phyloP scores from a whole-genome alignment of 1,140 invertebrate genomes.

The Teleogryllus occipitalis region DNA sequence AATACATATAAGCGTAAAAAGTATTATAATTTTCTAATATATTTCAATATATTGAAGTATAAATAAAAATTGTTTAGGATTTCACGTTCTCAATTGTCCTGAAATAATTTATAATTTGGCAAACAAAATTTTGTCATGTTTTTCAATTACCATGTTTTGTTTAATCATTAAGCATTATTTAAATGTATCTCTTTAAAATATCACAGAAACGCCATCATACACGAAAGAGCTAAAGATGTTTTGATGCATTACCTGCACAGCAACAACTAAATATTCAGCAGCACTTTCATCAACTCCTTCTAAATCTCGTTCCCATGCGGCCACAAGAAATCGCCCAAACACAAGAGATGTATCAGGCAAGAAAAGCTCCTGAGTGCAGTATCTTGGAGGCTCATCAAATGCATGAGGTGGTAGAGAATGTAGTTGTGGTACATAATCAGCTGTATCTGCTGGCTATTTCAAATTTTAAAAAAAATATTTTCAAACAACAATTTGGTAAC shows the following conservation, averaged over 20 bases:
- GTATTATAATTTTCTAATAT: too few species aligned
- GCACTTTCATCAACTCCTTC: constrained; percentile 69
- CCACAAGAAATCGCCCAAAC: constrained; percentile 65
- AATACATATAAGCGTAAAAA: too few species aligned
- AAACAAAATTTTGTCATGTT: too few species aligned
- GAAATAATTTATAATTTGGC: too few species aligned
- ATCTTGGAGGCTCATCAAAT: constrained; percentile 42
- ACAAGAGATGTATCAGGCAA: constrained; percentile 69
- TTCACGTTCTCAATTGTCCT: too few species aligned
- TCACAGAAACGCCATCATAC: neutral
- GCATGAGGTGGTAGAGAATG: constrained; percentile 27
- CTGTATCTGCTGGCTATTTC: constrained; percentile 15
- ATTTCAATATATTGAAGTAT: too few species aligned
- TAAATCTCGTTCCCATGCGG: constrained; percentile 73
- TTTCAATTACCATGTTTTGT: neutral
- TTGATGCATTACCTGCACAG: constrained; percentile 46
- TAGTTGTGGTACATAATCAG: constrained; percentile 15
- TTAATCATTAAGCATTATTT: neutral
- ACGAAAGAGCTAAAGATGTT: constrained; percentile 7
- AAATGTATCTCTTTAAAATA: neutral
- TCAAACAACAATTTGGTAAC: neutral
- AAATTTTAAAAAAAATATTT: neutral
- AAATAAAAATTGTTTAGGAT: too few species aligned
- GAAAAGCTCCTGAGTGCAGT: constrained; percentile 55
- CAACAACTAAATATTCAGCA: constrained; percentile 62